A percentile compares a stretch with the other conserved stretches of the same genome.
These are phyloP conservation scores for Lagopus muta DNA, from an alignment of 2,113 vertebrate species.

Conservation along the genomic window DNA sequence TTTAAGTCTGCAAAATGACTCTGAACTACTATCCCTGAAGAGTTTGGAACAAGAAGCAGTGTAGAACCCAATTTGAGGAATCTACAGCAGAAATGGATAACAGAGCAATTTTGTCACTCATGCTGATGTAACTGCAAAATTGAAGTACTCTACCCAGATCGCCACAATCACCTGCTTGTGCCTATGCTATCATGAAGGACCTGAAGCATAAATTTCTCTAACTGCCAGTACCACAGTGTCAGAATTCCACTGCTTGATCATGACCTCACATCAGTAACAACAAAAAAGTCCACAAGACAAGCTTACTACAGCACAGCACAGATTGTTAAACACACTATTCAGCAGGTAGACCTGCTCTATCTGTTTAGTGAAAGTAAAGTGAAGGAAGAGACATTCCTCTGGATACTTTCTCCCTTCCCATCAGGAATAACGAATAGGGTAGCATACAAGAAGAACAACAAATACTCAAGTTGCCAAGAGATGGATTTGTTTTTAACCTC, in stretches of 20 bases:
- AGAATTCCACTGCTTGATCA: neutral
- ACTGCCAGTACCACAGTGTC: neutral
- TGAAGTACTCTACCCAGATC: neutral
- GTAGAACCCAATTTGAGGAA: neutral
- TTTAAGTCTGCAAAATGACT: constrained; percentile 10
- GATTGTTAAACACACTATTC: neutral
- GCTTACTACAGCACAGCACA: neutral
- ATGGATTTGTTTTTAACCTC: constrained; percentile 21
- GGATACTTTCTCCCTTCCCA: neutral
- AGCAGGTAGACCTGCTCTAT: neutral
- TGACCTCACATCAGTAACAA: neutral
- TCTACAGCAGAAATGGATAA: neutral
- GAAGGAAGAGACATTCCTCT: neutral
- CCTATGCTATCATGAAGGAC: neutral
- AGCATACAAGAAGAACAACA: neutral
- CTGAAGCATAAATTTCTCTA: neutral
- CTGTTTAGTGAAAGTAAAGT: neutral
- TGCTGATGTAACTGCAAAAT: neutral
- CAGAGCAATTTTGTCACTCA: neutral
- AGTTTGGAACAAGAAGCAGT: neutral
- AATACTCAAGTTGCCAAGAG: neutral
- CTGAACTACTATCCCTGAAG: neutral
- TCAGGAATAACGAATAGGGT: neutral
- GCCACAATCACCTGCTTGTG: neutral
- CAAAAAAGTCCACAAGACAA: neutral